phyloP scores from a whole-genome alignment of 2,797 vertebrate species.

The Malacoctenus gilli region DNA sequence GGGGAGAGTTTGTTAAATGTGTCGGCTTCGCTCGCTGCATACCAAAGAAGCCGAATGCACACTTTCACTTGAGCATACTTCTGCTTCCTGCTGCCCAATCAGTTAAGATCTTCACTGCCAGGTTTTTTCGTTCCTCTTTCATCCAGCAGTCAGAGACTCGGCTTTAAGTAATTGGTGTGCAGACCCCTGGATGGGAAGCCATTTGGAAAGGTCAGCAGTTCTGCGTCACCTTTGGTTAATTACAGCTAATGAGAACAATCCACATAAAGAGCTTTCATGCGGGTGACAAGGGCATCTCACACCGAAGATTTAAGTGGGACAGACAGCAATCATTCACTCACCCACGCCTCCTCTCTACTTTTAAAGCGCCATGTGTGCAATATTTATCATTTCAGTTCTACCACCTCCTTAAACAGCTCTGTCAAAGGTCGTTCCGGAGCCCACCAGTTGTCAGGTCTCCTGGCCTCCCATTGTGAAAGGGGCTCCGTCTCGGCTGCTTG shows the following conservation, averaged over 20 bases:
- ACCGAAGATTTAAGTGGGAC: slow-evolving; percentile 23
- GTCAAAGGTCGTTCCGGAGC: neutral
- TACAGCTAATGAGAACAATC: slow-evolving; percentile 64
- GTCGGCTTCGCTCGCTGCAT: slow-evolving; percentile 25
- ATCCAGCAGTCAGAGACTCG: slow-evolving; percentile 30
- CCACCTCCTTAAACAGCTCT: neutral
- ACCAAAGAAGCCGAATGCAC: slow-evolving; percentile 3
- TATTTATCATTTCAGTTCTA: slow-evolving; percentile 7
- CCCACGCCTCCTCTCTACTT: slow-evolving; percentile 8
- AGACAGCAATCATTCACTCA: slow-evolving; percentile 32
- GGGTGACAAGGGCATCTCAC: slow-evolving; percentile 33
- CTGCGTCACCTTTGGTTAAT: slow-evolving; percentile 69
- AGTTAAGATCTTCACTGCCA: slow-evolving; percentile 15
- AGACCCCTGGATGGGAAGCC: slow-evolving; percentile 54
- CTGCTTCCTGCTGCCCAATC: slow-evolving; percentile 13
- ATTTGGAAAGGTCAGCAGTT: slow-evolving; percentile 71
- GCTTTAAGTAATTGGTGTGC: slow-evolving; percentile 66
- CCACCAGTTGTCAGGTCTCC: slow-evolving; percentile 14
- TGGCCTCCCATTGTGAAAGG: neutral
- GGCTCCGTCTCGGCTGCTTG: slow-evolving; percentile 1
- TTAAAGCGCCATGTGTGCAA: neutral
- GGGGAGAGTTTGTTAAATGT: slow-evolving; percentile 22
- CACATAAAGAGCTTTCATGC: slow-evolving; percentile 57
- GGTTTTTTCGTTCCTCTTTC: slow-evolving; percentile 28
- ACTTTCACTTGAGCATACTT: slow-evolving; percentile 8